Conservation (phyloP, 2,888 invertebrate genomes). For the Plagiodera versicolora region DNA sequence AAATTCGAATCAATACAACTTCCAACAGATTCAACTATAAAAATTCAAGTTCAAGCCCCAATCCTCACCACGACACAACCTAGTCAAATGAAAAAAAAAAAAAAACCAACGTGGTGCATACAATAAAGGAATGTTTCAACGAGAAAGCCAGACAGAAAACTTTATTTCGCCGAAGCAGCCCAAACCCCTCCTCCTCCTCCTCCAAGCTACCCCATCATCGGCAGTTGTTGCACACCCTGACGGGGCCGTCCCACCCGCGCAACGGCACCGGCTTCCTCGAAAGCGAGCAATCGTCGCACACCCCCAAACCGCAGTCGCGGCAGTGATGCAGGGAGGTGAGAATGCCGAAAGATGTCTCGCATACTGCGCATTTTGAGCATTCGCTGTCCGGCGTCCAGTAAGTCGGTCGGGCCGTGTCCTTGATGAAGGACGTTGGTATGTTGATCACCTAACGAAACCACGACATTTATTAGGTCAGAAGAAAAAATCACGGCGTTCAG, state of each 20-base stretch:
- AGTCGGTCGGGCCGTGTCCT: constrained; percentile 72
- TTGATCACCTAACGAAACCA: constrained; percentile 53
- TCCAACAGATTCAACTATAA: too few relatives aligned
- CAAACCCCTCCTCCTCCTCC: background rate
- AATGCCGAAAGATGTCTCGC: constrained; percentile 62
- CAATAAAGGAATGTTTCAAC: too few relatives aligned
- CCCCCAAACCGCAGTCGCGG: constrained; percentile 71
- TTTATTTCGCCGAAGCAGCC: too few relatives aligned
- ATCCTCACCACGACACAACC: too few relatives aligned
- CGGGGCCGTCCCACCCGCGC: constrained; percentile 71
- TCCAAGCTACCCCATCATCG: constrained; percentile 19
- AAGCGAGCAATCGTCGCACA: constrained; percentile 64
- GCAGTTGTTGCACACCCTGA: constrained; percentile 76
- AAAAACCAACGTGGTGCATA: too few relatives aligned
- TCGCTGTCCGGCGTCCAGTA: constrained; percentile 82
- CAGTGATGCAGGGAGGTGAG: constrained; percentile 66
- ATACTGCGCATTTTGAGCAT: constrained; percentile 67
- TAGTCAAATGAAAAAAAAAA: too few relatives aligned
- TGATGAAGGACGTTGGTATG: constrained; percentile 76
- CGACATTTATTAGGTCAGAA: too few relatives aligned
- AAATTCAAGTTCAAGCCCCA: too few relatives aligned
- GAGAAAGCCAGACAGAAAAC: too few relatives aligned
- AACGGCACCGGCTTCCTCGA: constrained; percentile 69
- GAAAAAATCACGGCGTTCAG: too few relatives aligned
- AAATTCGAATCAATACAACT: too few relatives aligned